Base-by-base conservation (phyloP, 2,113 vertebrate genomes). In the Gambusia affinis region DNA sequence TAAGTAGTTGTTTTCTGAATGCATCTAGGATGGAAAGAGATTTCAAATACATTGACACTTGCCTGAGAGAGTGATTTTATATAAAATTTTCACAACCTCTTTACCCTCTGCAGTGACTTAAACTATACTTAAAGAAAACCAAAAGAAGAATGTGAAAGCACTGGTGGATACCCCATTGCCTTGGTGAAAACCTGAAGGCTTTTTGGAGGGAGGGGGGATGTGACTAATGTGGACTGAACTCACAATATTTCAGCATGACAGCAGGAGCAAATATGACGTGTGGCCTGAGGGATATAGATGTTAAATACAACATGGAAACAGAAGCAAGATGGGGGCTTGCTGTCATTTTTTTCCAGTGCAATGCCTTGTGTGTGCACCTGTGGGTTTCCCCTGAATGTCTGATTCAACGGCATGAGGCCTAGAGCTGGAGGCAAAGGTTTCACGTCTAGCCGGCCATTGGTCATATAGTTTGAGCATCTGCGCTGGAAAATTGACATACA, bases 401-500 rank as follows among this genome's bases (percentile, higher is more conserved):
- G 29, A 80, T 76, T 75, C 60, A 12, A 47, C 80, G 33, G 71
- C 77, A 84, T 17, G 27, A 70, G 81, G 14, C 37, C 35, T 66
- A 63, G 27, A 61, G 79, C 73, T 61, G 29, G 35, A 82, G 64
- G 70, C 28, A 4, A 75, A 30, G 24, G 61, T 64, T 76, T 65
- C 61, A 69, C 67, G 72, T 64, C 47, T 8, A 27, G 72, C 47
- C 65, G 71, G 35, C 67, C 73, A 29, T 35, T 66, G 62, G 31
- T 64, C 64, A 78, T 33, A 54, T 47, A 61, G 54, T 17, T 37
- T 17, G 22, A 81, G 74, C 30, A 78, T 81, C 72, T 84, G 75
- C 85, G 69, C 61, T 35, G n/a, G 12, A 35, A 83, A 60, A 79
- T 11, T 2, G 60, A 79, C 72, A 77, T 31, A 96, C 30, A 60